phyloP scores from a whole-genome alignment of 2,888 invertebrate species.

The Brachyptera putata region DNA sequence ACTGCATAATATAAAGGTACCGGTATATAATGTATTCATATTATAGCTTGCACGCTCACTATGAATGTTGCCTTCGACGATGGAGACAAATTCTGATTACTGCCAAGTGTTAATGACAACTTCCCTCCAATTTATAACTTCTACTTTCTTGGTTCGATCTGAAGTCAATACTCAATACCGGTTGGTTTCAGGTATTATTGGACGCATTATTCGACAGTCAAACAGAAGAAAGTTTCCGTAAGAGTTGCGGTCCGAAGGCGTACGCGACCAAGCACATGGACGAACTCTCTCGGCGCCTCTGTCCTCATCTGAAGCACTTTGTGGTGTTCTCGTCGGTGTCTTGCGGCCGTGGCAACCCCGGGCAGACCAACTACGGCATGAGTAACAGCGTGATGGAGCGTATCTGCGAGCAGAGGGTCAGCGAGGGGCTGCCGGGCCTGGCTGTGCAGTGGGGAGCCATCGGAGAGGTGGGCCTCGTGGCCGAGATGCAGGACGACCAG shows the following conservation, averaged over 20 bases:
- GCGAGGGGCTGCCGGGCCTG: slow-evolving; percentile 50
- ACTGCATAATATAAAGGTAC: no score
- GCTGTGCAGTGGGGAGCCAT: slow-evolving; percentile 64
- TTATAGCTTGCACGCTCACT: no score
- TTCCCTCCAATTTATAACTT: no score
- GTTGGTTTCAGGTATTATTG: slow-evolving; percentile 47
- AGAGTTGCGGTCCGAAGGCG: slow-evolving; percentile 56
- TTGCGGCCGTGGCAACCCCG: slow-evolving; percentile 60
- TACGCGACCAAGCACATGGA: slow-evolving; percentile 56
- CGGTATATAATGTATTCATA: no score
- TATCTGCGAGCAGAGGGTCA: slow-evolving; percentile 50
- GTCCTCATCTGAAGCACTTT: slow-evolving; percentile 51
- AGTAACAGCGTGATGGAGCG: slow-evolving; percentile 59
- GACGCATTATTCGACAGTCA: slow-evolving; percentile 55
- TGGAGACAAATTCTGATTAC: no score
- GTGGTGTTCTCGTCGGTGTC: slow-evolving; percentile 62
- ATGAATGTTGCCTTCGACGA: no score
- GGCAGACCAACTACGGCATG: slow-evolving; percentile 64
- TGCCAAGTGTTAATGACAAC: no score
- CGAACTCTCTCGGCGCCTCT: slow-evolving; percentile 48
- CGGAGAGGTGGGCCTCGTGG: slow-evolving; percentile 69
- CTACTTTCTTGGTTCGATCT: no score
- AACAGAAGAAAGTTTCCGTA: slow-evolving; percentile 48
- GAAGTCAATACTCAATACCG: no score
- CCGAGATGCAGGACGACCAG: slow-evolving; percentile 66